These are phyloP conservation scores for Rutpela maculata DNA, from an alignment of 2,888 invertebrate species.

Conservation along the genomic window DNA sequence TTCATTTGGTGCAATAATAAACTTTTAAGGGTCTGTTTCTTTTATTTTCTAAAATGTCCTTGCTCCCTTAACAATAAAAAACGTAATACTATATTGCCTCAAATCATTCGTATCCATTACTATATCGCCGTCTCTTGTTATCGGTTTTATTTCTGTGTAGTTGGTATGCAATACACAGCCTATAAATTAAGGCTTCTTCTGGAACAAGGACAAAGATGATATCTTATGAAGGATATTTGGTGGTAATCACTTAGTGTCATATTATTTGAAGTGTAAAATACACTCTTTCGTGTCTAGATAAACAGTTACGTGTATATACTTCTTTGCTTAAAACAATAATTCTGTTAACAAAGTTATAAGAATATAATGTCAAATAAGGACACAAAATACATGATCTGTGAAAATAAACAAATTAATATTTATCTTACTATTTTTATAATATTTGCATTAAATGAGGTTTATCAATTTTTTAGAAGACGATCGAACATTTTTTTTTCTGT, in stretches of 20 bases:
- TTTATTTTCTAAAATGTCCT: not conserved
- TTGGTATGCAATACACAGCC: not conserved
- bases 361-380: too few species aligned
- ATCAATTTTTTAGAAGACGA: too few species aligned
- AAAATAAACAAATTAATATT: too few species aligned
- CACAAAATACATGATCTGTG: too few species aligned
- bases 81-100: not conserved
- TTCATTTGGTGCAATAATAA: not conserved
- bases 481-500: too few species aligned
- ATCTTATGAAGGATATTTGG: not conserved
- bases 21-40: not conserved
- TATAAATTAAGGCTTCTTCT: not conserved
- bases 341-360: too few species aligned
- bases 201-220: not conserved
- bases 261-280: too few species aligned
- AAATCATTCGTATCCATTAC: slow-evolving; percentile 7
- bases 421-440: too few species aligned
- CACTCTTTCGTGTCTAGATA: too few species aligned
- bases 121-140: not conserved
- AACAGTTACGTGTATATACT: too few species aligned
- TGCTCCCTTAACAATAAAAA: not conserved
- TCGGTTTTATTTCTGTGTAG: not conserved
- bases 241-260: not conserved
- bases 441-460: too few species aligned
- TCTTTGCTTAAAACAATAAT: too few species aligned